Evolutionary conservation across 2,113 vertebrate species (phyloP), one percentile per base, ranked within the genome.

Genomic region (Procavia capensis): DNA sequence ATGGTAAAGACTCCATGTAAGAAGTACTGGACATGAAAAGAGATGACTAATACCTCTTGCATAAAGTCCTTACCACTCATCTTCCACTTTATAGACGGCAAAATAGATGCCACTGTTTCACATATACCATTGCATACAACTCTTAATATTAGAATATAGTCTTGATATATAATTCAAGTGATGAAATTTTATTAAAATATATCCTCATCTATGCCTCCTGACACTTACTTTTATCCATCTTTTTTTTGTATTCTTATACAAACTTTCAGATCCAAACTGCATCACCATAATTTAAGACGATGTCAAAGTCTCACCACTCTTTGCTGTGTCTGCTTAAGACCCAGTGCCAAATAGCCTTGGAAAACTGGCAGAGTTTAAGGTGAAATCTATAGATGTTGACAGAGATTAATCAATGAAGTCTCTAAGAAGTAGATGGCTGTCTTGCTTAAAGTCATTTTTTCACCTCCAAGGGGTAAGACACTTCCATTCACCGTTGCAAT

Each of bases 371-470:
- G 64, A 91, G 41, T 93, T 96, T 92, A 91, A 96, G 47, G 34
- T 83, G 57, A 97, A 95, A 95, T 95, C 93, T 94, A 93, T 96
- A 95, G 63, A 84, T 66, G 93, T 80, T 96, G 89, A 93, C 80
- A 95, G 45, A 88, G 34, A 89, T 54, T 96, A 96, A 97, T 97
- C 89, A 94, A 39, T 86, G 36, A 85, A 14, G 29, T 78, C 54
- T 94, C 74, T 95, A 94, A 96, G 68, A 95, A 83, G 34, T 91
- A 95, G 83, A 89, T 70, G 39, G 31, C 68, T 86, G 4, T 93
- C 89, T 96, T 72, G 24, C 27, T 88, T 61, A 91, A 96, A 93
- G 83, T 95, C 14, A 43, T 84, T 88, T 93, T 85, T 91, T 59
- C n/a, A 84, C 54, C 96, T 94, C 63, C 93, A 36, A 85, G 94